Evolutionary conservation across 1,140 invertebrate genomes (phyloP).

Genomic region (Chionoecetes opilio): DNA sequence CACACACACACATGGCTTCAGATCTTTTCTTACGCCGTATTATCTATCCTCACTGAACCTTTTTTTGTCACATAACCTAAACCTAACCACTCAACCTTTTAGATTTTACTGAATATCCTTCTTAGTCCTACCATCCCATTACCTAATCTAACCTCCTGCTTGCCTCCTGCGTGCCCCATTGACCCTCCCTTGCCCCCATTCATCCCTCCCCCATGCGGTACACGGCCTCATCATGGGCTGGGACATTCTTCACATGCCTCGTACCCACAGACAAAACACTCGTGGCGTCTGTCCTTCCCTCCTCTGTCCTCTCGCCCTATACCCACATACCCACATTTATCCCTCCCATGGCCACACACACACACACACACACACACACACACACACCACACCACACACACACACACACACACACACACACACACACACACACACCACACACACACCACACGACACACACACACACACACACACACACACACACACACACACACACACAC

Average conservation of each 20-base stretch:
- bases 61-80: neutral
- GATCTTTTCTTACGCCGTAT: neutral
- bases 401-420: too few relatives aligned
- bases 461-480: neutral
- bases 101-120: neutral
- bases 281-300: neutral
- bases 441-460: neutral
- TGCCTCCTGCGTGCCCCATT: neutral
- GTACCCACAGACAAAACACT: neutral
- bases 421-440: neutral
- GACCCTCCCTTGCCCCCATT: neutral
- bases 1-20: neutral
- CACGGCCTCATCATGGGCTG: neutral
- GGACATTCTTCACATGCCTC: neutral
- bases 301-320: neutral
- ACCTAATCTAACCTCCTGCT: neutral
- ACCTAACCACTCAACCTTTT: neutral
- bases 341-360: neutral
- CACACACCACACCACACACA: neutral
- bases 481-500: neutral
- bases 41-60: neutral
- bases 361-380: too few relatives aligned
- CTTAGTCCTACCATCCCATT: neutral
- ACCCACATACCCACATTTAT: neutral
- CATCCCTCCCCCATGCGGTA: neutral